Evolutionary conservation across 2,113 vertebrate species (phyloP).

Genomic region (Gorsachius goisagi): DNA sequence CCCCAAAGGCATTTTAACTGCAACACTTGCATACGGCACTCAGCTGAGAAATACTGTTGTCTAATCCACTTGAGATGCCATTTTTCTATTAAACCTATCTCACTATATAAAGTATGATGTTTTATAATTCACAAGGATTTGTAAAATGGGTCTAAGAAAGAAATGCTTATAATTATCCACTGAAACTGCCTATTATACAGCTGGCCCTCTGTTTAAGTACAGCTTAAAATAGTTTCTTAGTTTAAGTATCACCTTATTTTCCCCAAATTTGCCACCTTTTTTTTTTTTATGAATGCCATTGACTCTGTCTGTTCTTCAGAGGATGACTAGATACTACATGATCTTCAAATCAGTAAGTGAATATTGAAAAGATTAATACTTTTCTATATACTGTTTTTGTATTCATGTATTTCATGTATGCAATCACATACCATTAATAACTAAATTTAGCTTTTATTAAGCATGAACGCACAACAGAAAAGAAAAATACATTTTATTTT

Average conservation of each 20-base stretch:
- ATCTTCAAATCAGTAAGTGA: not conserved
- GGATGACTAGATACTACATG: not conserved
- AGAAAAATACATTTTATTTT: not conserved
- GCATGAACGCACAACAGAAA: not conserved
- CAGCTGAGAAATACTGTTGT: not conserved
- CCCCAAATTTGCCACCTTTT: not conserved
- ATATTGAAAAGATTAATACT: not conserved
- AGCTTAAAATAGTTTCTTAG: not conserved
- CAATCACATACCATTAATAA: not conserved
- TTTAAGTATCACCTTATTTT: not conserved
- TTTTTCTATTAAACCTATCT: not conserved
- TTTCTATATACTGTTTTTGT: not conserved
- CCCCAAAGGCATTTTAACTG: not conserved
- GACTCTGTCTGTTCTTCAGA: not conserved
- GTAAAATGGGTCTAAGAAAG: not conserved
- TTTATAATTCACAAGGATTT: not conserved
- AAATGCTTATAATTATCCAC: not conserved
- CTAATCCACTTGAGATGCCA: not conserved
- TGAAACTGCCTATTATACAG: not conserved
- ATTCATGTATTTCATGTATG: not conserved
- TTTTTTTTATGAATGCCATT: not conserved
- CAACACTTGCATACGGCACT: not conserved
- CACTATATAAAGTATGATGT: not conserved
- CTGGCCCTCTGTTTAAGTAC: not conserved
- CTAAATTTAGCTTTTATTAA: constrained; percentile 11